Evolutionary conservation across 2,888 invertebrate genomes (phyloP).

Genomic region (Acanthococcus lagerstroemiae): DNA sequence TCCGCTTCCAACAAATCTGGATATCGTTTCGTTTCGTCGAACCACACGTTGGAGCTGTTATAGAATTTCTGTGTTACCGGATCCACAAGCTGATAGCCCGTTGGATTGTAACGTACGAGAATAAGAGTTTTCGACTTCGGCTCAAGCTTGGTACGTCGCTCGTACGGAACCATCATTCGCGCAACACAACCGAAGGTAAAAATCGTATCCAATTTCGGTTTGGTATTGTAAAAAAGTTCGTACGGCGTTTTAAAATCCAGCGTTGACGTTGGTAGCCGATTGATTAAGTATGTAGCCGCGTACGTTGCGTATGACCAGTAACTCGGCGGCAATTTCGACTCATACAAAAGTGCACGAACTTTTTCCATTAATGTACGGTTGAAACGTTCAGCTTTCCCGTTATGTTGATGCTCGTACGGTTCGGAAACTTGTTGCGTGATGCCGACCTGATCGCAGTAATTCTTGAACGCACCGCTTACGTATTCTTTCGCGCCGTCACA

Average conservation of each 20-base stretch:
- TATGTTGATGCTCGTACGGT: neutral
- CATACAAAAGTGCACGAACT: neutral
- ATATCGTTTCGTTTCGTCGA: neutral
- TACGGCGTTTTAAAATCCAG: no score
- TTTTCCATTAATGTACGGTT: conserved; percentile 1
- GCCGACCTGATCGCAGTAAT: neutral
- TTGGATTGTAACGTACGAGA: neutral
- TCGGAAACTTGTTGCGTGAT: neutral
- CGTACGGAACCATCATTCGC: neutral
- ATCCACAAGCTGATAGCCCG: neutral
- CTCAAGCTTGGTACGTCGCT: neutral
- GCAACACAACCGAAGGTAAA: no score
- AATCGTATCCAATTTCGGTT: no score
- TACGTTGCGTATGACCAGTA: neutral
- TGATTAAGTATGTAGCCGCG: neutral
- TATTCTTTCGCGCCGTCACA: neutral
- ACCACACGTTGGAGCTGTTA: neutral
- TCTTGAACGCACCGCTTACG: neutral
- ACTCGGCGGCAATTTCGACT: neutral
- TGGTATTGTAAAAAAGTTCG: no score
- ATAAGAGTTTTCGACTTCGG: neutral
- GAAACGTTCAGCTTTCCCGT: conserved; percentile 5
- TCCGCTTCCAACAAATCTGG: neutral
- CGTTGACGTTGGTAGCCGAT: no score
- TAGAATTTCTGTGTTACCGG: neutral